Percentiles rank a stretch among this genome's conserved stretches.
These are phyloP conservation scores for Pollimyrus isidori DNA, from an alignment of 2,113 vertebrate genomes.

Conservation along the genomic window DNA sequence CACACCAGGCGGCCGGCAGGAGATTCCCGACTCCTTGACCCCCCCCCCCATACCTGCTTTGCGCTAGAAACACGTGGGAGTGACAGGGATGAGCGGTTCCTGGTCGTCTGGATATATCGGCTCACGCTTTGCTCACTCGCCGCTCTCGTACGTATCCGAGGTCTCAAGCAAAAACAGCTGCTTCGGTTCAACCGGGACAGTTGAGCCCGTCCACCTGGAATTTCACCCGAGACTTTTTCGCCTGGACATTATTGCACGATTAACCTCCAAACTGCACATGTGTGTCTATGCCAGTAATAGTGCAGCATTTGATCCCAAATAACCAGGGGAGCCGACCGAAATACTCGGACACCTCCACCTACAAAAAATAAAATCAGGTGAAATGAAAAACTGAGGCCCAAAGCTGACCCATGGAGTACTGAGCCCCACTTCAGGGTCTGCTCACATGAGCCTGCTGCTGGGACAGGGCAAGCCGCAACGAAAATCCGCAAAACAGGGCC, in stretches of 20 bases:
- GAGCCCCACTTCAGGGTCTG: neutral
- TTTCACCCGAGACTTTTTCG: neutral
- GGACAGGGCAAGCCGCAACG: neutral
- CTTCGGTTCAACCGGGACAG: neutral
- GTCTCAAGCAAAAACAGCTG: neutral
- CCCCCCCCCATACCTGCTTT: neutral
- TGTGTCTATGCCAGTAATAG: neutral
- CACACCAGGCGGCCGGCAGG: neutral
- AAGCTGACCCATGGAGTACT: neutral
- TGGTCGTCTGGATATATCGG: neutral
- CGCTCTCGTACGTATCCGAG: neutral
- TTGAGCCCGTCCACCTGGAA: neutral
- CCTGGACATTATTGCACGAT: neutral
- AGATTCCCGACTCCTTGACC: neutral
- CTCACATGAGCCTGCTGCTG: neutral
- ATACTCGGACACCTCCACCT: neutral
- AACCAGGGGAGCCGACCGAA: neutral
- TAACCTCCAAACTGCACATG: neutral
- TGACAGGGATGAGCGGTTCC: neutral
- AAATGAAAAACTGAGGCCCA: neutral
- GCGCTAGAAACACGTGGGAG: neutral
- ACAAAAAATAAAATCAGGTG: neutral
- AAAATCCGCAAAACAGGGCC: neutral
- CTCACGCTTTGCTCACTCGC: neutral
- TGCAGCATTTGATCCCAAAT: neutral